Base-by-base conservation (phyloP, 2,797 vertebrate species). In the Tapera naevia region DNA sequence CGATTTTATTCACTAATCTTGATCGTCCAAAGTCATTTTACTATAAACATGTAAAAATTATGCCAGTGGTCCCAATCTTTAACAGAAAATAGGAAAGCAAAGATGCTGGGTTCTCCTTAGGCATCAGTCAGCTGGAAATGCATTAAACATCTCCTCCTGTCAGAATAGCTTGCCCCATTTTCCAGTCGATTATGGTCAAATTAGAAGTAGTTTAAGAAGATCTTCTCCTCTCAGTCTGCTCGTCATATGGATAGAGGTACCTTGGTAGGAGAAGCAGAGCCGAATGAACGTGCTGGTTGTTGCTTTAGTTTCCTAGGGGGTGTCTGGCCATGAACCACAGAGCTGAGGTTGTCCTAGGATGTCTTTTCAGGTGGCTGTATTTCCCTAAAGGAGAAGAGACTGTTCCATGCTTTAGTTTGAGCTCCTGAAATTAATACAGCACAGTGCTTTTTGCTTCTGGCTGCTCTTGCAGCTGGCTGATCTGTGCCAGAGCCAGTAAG, bases 161-260 rank as follows among this genome's bases (percentile, higher is more conserved):
- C 39, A 13, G 57, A 92, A 89, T 39, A 58, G 22, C 69, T 73
- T 89, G 30, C 81, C 90, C 70, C 30, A 54, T 91, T 92, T 93
- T 80, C 91, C 87, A 88, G 75, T 89, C n/a, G 28, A 45, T 87
- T 92, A 15, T 28, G 3, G 46, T 25, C 60, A 35, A 70, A 94
- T 62, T 75, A 75, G 64, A 46, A 75, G 53, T 10, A 50, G 23
- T 51, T 92, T 41, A 19, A 46, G 53, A 50, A 54, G 66, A 58
- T 93, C 24, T 18, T 79, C 16, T 84, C 37, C 43, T n/a, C 0
- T 0, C 5, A 8, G 10, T 37, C 24, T 24, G 30, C 41, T 79
- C 1, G 0, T 50, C 0, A 0, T 62, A 28, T 27, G 25, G 45
- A 8, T 22, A 22, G 85, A 88, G 12, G 30, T 53, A 23, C 21